Conservation (phyloP, 1,140 invertebrate species). For the Laupala kohalensis region DNA sequence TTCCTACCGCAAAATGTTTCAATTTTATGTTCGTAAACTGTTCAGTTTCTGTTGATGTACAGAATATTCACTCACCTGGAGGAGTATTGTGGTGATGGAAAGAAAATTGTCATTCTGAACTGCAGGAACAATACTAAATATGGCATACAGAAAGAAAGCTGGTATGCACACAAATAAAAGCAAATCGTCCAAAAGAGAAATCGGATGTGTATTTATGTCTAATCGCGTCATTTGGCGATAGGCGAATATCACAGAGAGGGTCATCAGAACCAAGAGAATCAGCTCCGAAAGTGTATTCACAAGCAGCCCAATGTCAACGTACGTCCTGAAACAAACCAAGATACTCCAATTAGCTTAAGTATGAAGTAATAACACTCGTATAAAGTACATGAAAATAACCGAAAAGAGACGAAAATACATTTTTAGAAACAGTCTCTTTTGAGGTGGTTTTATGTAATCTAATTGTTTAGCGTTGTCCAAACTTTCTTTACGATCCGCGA, state of each 20-base stretch:
- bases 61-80: slow-evolving; percentile 40
- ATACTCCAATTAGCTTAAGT: too few relatives aligned
- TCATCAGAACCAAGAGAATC: slow-evolving; percentile 36
- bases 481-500: too few relatives aligned
- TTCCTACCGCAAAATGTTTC: too few relatives aligned
- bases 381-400: too few relatives aligned
- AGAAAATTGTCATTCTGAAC: slow-evolving; percentile 35
- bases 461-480: too few relatives aligned
- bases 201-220: slow-evolving; percentile 47
- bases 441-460: too few relatives aligned
- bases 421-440: too few relatives aligned
- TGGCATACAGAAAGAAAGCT: slow-evolving; percentile 54
- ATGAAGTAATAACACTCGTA: too few relatives aligned
- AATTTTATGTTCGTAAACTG: too few relatives aligned
- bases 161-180: slow-evolving; percentile 56
- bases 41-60: too few relatives aligned
- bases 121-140: slow-evolving; percentile 48
- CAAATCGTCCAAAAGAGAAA: slow-evolving; percentile 55
- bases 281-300: slow-evolving; percentile 34
- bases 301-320: slow-evolving; percentile 28
- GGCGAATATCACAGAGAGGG: slow-evolving; percentile 36
- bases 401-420: too few relatives aligned
- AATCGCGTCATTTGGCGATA: slow-evolving; percentile 43
- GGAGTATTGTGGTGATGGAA: slow-evolving; percentile 32
- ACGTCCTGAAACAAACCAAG: too few relatives aligned